Base-by-base conservation (phyloP, 1,140 invertebrate genomes). In the Camponotus pennsylvanicus region DNA sequence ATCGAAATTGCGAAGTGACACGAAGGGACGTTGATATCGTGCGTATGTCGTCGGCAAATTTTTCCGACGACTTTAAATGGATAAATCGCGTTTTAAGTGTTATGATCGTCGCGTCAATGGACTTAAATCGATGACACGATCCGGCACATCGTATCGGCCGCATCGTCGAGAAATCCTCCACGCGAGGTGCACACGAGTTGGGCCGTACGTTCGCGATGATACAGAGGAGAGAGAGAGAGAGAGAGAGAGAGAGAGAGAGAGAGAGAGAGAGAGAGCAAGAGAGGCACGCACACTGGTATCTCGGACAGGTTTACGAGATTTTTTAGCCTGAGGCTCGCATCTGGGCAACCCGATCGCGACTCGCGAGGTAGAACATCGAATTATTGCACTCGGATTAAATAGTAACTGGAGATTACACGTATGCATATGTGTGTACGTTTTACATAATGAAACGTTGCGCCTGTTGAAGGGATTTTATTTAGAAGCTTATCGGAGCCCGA, bases 321-420 rank as follows among this genome's bases (percentile, higher is more conserved):
- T 63, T 80, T 86, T 71, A 85, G 42, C 21, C n/a, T n/a, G 45
- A 64, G 59, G 57, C 49, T 67, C 21, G 21, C 77, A 82, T 88
- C 88, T 76, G 79, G 76, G 70, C 71, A 87, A 86, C 78, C 49
- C 73, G 75, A 89, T 85, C 75, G 83, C 37, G 42, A 87, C 76
- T 89, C 76, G 67, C 73, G 32, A 67, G 82, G 80, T 88, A 85
- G 79, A 85, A 64, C 64, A 87, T 52, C 76, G 64, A 90, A 88
- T 90, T 71, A 90, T 90, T 78, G 88, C 83, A 49, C 21, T 82
- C 89, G 64, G 59, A 76, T 67, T 86, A 88, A 90, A 90, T 82
- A 64, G 71, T 88, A 85, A 85, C 82, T 69, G 78, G 49, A 85
- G 75, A 66, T 85, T 63, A 70, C 52, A 40, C 34, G 13, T 70